phyloP scores from a whole-genome alignment of 2,797 vertebrate genomes.

The Pampus argenteus region DNA sequence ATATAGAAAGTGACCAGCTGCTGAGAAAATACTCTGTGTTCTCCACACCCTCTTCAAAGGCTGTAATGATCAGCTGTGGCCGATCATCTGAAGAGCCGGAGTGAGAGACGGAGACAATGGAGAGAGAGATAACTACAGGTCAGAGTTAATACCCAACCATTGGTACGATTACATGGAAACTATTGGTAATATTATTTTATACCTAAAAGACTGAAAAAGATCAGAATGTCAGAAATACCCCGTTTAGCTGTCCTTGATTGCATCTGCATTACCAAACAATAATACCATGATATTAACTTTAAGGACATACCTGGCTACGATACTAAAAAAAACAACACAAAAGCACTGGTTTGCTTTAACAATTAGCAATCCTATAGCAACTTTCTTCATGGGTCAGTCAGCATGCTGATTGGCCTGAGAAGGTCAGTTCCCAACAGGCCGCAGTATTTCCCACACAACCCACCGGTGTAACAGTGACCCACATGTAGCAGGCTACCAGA shows the following conservation, averaged over 20 bases:
- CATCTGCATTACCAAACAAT: neutral
- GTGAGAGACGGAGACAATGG: constrained; percentile 6
- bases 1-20: constrained; percentile 76
- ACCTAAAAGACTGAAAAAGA: neutral
- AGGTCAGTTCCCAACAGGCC: constrained; percentile 38
- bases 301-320: too few species aligned
- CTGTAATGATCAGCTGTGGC: constrained; percentile 68
- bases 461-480: constrained; percentile 57
- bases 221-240: constrained; percentile 1
- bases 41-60: constrained; percentile 66
- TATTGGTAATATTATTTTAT: neutral
- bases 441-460: constrained; percentile 69
- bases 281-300: too few species aligned
- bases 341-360: constrained; percentile 33
- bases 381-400: constrained; percentile 40
- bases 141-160: neutral
- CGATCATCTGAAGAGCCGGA: constrained; percentile 53
- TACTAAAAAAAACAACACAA: constrained; percentile 3
- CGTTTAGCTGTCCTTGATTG: neutral
- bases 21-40: constrained; percentile 64
- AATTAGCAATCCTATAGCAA: constrained; percentile 57
- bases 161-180: neutral
- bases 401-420: constrained; percentile 34
- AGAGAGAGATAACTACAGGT: constrained; percentile 6
- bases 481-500: constrained; percentile 50